These are phyloP conservation scores for Helobdella robusta DNA, from an alignment of 2,888 invertebrate species.

Conservation along the genomic window DNA sequence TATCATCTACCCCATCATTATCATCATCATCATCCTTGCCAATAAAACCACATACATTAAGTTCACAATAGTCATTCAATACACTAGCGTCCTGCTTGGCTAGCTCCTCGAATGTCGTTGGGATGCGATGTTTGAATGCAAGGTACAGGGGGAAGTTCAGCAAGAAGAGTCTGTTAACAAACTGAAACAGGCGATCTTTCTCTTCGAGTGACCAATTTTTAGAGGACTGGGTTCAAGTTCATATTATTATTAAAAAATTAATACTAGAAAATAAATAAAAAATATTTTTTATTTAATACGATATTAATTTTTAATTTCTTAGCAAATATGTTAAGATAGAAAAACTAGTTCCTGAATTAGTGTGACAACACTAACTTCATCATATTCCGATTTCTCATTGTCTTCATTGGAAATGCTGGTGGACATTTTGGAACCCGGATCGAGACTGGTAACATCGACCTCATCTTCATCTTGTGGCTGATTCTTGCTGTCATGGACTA, in stretches of 20 bases:
- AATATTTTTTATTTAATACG: background rate
- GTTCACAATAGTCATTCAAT: conserved; percentile 73
- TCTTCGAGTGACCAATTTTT: conserved; percentile 66
- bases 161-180: conserved; percentile 76
- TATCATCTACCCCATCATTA: too few species aligned
- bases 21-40: too few species aligned
- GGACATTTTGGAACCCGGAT: conserved; percentile 13
- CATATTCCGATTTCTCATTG: background rate
- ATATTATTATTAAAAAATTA: too few species aligned
- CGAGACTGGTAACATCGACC: conserved; percentile 33
- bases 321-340: background rate
- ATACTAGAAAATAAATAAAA: background rate
- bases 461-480: conserved; percentile 30
- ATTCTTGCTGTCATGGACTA: conserved; percentile 36
- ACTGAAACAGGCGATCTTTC: conserved; percentile 74
- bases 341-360: too few species aligned
- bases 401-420: too few species aligned
- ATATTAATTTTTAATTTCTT: background rate
- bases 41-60: conserved; percentile 54
- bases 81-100: conserved; percentile 73
- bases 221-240: conserved; percentile 12
- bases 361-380: background rate
- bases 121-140: conserved; percentile 71
- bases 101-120: conserved; percentile 69
- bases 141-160: conserved; percentile 68